Conservation (phyloP, 2,797 vertebrate genomes). For the Enteromius argenteus region DNA sequence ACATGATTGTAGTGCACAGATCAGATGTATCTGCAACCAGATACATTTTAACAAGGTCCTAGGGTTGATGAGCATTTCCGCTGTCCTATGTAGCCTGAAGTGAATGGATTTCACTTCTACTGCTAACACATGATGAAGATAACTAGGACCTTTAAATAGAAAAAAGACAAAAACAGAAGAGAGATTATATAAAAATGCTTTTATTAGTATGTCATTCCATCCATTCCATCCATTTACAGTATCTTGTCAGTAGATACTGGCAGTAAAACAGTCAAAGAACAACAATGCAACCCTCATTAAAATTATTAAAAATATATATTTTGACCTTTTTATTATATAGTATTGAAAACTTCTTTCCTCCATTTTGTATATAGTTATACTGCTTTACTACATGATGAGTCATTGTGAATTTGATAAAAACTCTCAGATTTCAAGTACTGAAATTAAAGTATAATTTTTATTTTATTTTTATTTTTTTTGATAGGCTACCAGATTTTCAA, state of each 20-base stretch:
- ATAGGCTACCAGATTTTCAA: background rate
- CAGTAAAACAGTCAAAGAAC: background rate
- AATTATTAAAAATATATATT: background rate
- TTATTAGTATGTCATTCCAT: background rate
- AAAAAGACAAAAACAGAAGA: background rate
- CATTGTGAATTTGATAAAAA: background rate
- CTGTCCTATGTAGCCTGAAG: slow-evolving; percentile 29
- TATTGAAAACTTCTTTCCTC: background rate
- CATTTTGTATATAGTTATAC: background rate
- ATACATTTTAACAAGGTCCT: slow-evolving; percentile 73
- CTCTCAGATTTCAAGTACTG: background rate
- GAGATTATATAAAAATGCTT: background rate
- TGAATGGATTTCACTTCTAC: slow-evolving; percentile 31
- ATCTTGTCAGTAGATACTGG: background rate
- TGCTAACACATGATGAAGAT: slow-evolving; percentile 51
- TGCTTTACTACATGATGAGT: background rate
- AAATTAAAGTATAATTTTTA: background rate
- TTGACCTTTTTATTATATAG: no score
- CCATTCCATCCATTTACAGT: background rate
- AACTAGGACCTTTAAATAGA: slow-evolving; percentile 44
- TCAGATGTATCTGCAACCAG: slow-evolving; percentile 72
- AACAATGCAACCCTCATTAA: background rate
- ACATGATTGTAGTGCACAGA: slow-evolving; percentile 76
- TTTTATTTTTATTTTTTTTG: background rate
- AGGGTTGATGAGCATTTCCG: slow-evolving; percentile 78